Conservation (phyloP, 2,797 vertebrate genomes). For the Xiphorhynchus erythropygius region DNA sequence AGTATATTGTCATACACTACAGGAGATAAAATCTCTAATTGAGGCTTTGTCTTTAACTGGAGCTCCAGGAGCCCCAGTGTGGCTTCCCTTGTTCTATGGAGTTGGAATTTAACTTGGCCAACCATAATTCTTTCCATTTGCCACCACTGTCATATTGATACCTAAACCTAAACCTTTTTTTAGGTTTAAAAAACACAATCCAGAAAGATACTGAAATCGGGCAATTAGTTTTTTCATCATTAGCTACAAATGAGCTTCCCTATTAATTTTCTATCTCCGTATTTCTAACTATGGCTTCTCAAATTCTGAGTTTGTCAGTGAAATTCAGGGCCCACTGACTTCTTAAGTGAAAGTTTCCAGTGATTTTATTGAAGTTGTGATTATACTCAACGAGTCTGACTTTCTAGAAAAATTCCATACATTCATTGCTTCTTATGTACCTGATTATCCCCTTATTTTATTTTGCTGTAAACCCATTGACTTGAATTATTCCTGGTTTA, state of each 20-base stretch:
- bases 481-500: background rate
- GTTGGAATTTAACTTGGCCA: background rate
- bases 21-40: background rate
- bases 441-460: background rate
- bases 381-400: background rate
- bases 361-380: background rate
- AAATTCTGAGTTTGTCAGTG: background rate
- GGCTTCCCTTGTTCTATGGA: background rate
- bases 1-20: background rate
- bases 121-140: background rate
- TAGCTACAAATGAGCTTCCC: background rate
- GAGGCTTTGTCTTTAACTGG: background rate
- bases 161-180: background rate
- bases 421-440: background rate
- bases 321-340: background rate
- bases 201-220: background rate
- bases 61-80: background rate
- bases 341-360: background rate
- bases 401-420: background rate
- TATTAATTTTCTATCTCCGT: background rate
- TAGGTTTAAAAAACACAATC: background rate
- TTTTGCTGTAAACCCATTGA: background rate
- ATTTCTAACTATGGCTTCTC: background rate
- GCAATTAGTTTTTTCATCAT: background rate
- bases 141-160: background rate